Percentiles rank a stretch among this genome's conserved stretches.
These are phyloP conservation scores for Eupithecia inturbata DNA, from an alignment of 2,888 invertebrate genomes.

Conservation along the genomic window DNA sequence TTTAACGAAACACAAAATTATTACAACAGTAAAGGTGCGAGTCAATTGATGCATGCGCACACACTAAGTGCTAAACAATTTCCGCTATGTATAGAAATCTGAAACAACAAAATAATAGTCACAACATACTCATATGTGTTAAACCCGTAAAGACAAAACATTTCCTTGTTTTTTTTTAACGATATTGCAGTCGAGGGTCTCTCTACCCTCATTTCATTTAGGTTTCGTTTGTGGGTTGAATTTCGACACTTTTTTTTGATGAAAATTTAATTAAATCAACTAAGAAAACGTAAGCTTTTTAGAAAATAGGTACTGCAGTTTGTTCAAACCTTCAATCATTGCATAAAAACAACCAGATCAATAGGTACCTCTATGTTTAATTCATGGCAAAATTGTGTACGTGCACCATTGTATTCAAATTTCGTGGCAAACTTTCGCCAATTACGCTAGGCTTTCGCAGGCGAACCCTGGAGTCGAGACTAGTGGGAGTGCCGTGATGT, in stretches of 20 bases:
- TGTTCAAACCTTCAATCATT: constrained; percentile 45
- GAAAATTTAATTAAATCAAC: neutral
- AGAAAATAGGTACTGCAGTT: constrained; percentile 26
- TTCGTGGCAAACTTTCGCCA: constrained; percentile 74
- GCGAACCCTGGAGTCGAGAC: constrained; percentile 57
- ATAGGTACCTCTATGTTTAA: constrained; percentile 65
- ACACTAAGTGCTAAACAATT: constrained; percentile 3
- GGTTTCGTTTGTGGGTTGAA: neutral
- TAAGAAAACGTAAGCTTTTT: neutral
- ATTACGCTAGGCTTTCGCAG: constrained; percentile 71
- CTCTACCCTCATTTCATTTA: neutral
- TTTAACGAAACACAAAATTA: constrained; percentile 42
- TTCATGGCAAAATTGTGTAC: constrained; percentile 70
- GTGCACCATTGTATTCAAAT: constrained; percentile 81
- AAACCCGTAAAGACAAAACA: neutral
- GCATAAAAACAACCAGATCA: constrained; percentile 67
- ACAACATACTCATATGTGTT: neutral
- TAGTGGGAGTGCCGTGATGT: constrained; percentile 52
- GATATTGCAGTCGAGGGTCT: neutral
- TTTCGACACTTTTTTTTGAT: neutral
- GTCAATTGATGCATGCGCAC: constrained; percentile 9
- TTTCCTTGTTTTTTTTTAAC: neutral
- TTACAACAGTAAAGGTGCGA: constrained; percentile 51
- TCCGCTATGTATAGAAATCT: neutral
- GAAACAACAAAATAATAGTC: neutral